phyloP scores from a whole-genome alignment of 2,888 invertebrate genomes.

The Andrena dorsata region DNA sequence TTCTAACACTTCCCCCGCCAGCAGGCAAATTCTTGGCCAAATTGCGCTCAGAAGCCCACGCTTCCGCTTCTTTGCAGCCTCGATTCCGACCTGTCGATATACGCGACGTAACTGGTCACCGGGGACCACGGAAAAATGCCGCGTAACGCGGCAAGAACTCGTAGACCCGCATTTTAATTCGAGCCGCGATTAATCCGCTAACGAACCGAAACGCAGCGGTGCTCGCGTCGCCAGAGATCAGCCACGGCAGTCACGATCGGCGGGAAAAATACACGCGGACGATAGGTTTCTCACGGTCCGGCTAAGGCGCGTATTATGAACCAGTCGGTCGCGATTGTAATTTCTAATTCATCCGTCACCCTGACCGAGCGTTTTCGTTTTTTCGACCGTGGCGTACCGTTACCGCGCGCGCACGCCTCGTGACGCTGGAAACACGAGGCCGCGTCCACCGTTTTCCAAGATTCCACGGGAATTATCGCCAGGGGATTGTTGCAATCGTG shows the following conservation, averaged over 20 bases:
- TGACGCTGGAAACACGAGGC: conserved; percentile 25
- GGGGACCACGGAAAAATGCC: conserved; percentile 27
- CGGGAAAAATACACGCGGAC: conserved; percentile 61
- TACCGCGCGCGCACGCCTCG: conserved; percentile 35
- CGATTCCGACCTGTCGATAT: not conserved
- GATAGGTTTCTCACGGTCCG: conserved; percentile 78
- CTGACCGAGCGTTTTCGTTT: conserved; percentile 27
- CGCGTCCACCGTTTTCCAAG: conserved; percentile 30
- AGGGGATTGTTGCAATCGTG: conserved; percentile 5
- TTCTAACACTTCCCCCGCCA: not conserved
- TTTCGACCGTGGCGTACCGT: conserved; percentile 39
- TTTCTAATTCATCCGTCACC: conserved; percentile 68
- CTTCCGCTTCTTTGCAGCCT: not conserved
- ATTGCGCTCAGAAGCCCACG: not conserved
- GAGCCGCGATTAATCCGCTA: conserved; percentile 66
- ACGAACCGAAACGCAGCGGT: conserved; percentile 62
- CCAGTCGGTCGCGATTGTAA: conserved; percentile 69
- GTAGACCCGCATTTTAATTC: conserved; percentile 32
- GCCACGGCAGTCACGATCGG: conserved; percentile 65
- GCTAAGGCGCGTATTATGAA: conserved; percentile 66
- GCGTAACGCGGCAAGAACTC: conserved; percentile 30
- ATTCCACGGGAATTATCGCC: conserved; percentile 15
- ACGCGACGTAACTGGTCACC: conserved; percentile 8
- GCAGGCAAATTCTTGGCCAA: not conserved
- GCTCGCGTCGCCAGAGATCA: conserved; percentile 37